Percentiles rank a stretch among this genome's conserved stretches.
These are phyloP conservation scores for Phacellophora camtschatica DNA, from an alignment of 30 jellyfish, hydroid and myxozoan genomes.

Conservation along the genomic window DNA sequence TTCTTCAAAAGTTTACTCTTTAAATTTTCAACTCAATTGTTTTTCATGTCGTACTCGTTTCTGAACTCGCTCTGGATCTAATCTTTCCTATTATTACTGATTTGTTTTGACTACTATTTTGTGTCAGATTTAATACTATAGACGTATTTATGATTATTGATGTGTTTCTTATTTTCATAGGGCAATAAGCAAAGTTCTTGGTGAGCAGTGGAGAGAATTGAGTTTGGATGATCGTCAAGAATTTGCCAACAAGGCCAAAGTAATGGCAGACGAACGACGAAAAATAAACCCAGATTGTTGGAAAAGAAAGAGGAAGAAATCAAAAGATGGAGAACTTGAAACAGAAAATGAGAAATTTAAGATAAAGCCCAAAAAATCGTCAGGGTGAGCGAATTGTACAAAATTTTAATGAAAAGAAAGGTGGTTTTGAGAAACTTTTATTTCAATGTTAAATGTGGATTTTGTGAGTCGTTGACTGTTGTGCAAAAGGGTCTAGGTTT, in stretches of 20 bases:
- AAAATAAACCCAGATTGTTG: slow-evolving; percentile 97
- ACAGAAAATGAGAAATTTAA: slow-evolving; percentile 36
- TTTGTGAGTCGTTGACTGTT: no score
- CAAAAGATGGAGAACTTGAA: slow-evolving; percentile 61
- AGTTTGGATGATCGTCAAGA: slow-evolving; percentile 85
- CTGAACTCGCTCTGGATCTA: no score
- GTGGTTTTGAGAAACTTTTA: no score
- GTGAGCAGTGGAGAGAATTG: slow-evolving; percentile 93
- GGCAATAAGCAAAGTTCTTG: slow-evolving; percentile 92
- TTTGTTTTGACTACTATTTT: no score
- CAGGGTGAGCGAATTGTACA: slow-evolving; percentile 25
- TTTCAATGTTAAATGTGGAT: no score
- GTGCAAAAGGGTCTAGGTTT: no score
- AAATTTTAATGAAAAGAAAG: not conserved
- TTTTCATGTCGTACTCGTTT: no score
- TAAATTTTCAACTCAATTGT: no score
- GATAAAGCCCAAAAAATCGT: slow-evolving; percentile 36
- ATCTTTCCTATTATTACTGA: no score
- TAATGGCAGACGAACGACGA: slow-evolving; percentile 97
- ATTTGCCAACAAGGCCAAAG: slow-evolving; percentile 86
- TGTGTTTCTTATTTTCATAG: not conserved
- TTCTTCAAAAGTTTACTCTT: no score
- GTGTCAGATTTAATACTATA: no score
- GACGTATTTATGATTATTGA: no score
- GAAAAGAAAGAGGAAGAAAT: slow-evolving; percentile 95